Conservation (phyloP, 2,797 vertebrate species). For the Cyprinodon diabolis region DNA sequence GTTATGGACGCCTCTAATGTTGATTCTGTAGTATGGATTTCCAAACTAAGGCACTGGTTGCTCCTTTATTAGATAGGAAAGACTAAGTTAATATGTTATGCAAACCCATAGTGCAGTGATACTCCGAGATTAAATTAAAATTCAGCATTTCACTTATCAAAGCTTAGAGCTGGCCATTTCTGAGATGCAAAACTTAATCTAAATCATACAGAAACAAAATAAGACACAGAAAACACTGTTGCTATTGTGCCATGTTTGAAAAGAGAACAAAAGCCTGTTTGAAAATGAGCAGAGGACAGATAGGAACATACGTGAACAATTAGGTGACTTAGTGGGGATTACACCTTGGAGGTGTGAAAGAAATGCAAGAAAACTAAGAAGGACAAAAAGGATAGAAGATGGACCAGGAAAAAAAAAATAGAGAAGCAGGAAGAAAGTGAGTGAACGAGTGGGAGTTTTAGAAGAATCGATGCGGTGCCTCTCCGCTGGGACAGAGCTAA, state of each 20-base stretch:
- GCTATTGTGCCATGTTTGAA: constrained; percentile 64
- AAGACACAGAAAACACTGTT: constrained; percentile 69
- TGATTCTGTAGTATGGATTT: constrained; percentile 34
- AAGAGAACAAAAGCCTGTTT: constrained; percentile 37
- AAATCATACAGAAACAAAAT: constrained; percentile 63
- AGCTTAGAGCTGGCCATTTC: constrained; percentile 65
- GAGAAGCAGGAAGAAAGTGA: constrained; percentile 53
- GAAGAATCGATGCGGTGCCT: constrained; percentile 72
- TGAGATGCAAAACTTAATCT: constrained; percentile 59
- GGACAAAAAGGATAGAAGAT: constrained; percentile 17
- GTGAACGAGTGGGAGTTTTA: constrained; percentile 49
- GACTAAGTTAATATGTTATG: constrained; percentile 64
- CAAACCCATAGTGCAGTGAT: constrained; percentile 58
- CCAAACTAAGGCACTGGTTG: constrained; percentile 34
- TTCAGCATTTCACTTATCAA: constrained; percentile 66
- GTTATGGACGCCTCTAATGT: constrained; percentile 32
- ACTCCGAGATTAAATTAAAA: constrained; percentile 70
- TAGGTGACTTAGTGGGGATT: constrained; percentile 39
- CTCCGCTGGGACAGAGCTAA: constrained; percentile 72
- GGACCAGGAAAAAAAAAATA: constrained; percentile 13
- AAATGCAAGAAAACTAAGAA: constrained; percentile 36
- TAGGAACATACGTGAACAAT: constrained; percentile 21
- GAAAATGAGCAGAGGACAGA: constrained; percentile 54
- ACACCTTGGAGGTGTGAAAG: constrained; percentile 56
- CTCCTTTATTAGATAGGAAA: constrained; percentile 60